These are phyloP conservation scores for Petrolisthes manimaculis DNA, from an alignment of 2,888 invertebrate species.

Conservation along the genomic window DNA sequence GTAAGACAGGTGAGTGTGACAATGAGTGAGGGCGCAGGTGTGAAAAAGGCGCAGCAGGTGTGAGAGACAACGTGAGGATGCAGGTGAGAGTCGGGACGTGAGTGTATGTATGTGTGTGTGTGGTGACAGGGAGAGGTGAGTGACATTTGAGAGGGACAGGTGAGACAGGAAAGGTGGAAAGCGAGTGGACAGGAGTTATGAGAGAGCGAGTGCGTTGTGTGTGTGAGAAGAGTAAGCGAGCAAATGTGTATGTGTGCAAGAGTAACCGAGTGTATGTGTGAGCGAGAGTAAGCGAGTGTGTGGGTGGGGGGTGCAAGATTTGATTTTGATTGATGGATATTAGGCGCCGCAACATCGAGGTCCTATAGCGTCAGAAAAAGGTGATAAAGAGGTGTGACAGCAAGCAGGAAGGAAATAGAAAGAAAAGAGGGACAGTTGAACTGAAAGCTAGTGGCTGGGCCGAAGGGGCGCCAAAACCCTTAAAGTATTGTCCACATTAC, in stretches of 20 bases:
- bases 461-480: no score
- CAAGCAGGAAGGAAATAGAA: no score
- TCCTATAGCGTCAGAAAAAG: no score
- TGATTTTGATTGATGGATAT: background rate
- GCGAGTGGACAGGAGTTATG: background rate
- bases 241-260: background rate
- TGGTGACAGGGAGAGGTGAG: background rate
- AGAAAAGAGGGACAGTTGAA: no score
- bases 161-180: no score
- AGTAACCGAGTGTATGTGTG: background rate
- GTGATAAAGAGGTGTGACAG: no score
- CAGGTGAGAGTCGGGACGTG: background rate
- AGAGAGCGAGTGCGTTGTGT: background rate
- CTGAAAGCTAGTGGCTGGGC: no score
- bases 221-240: background rate
- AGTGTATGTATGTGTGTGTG: no score
- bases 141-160: background rate
- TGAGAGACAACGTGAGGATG: background rate
- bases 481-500: no score
- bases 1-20: background rate
- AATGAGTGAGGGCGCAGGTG: background rate
- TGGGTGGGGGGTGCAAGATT: background rate
- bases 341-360: no score
- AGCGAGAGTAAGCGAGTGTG: background rate
- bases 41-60: background rate